A percentile compares a stretch with the other conserved stretches of the same genome.
These are phyloP conservation scores for Apoda limacodes DNA, from an alignment of 2,888 invertebrate species.

Conservation along the genomic window DNA sequence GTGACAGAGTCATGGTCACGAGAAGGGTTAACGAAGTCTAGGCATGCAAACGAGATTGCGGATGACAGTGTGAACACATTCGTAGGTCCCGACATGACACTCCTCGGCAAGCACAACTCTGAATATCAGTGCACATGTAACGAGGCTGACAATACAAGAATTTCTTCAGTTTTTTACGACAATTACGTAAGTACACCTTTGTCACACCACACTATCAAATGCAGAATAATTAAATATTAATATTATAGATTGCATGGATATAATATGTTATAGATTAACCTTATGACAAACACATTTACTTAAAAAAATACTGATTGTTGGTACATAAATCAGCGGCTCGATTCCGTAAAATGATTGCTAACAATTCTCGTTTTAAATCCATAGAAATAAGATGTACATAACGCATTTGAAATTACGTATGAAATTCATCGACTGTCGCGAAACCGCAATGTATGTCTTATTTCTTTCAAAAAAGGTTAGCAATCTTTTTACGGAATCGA, in stretches of 20 bases:
- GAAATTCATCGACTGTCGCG: too few species aligned
- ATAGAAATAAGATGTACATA: too few species aligned
- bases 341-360: too few species aligned
- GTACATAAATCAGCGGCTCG: conserved; percentile 4
- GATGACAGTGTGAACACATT: conserved; percentile 50
- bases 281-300: not conserved
- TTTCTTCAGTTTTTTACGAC: conserved; percentile 56
- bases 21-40: conserved; percentile 42
- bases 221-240: not conserved
- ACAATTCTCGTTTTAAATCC: too few species aligned
- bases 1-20: conserved; percentile 44
- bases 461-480: too few species aligned
- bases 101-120: conserved; percentile 33
- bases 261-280: not conserved
- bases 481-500: conserved; percentile 4
- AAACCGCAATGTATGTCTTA: too few species aligned
- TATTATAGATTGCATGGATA: not conserved
- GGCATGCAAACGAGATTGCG: conserved; percentile 41
- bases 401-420: too few species aligned
- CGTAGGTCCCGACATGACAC: conserved; percentile 45
- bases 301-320: conserved; percentile 3
- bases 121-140: conserved; percentile 55
- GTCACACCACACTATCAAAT: not conserved
- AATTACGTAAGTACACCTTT: conserved; percentile 43
- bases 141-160: conserved; percentile 36